Percentiles rank a stretch among this genome's conserved stretches.
Evolutionary conservation across 92 coral and sea anemone species (phyloP).

Genomic region (Scolanthus callimorphus): DNA sequence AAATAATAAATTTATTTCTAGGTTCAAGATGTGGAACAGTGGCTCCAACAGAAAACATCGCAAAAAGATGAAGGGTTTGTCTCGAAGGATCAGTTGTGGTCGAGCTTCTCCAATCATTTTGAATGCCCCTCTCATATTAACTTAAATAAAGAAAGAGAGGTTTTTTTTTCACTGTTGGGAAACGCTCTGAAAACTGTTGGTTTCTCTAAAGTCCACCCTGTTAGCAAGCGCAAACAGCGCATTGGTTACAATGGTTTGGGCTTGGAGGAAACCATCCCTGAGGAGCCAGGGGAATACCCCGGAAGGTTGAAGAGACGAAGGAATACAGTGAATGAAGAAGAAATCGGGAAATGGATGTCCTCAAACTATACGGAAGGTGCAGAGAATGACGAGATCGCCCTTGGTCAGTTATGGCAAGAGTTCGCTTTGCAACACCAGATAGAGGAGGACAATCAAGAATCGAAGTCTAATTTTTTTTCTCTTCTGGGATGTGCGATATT

Average conservation of each 20-base stretch:
- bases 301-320: not conserved
- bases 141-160: too few species aligned
- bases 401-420: constrained; percentile 5
- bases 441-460: too few species aligned
- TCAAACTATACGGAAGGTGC: constrained; percentile 7
- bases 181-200: not conserved
- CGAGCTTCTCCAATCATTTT: too few species aligned
- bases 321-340: not conserved
- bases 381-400: constrained; percentile 7
- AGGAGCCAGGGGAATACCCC: not conserved
- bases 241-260: constrained; percentile 5
- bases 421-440: too few species aligned
- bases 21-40: too few species aligned
- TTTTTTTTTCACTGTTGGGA: constrained; percentile 4
- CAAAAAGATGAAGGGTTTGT: too few species aligned
- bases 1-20: too few species aligned
- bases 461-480: too few species aligned
- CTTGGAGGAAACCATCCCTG: constrained; percentile 8
- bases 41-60: too few species aligned
- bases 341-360: constrained; percentile 3
- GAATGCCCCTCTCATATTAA: too few species aligned
- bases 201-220: not conserved
- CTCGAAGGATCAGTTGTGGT: too few species aligned
- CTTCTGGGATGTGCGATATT: too few species aligned
- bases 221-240: constrained; percentile 1